These are phyloP conservation scores for Zygaena filipendulae DNA, from an alignment of 2,888 invertebrate genomes.

Conservation along the genomic window DNA sequence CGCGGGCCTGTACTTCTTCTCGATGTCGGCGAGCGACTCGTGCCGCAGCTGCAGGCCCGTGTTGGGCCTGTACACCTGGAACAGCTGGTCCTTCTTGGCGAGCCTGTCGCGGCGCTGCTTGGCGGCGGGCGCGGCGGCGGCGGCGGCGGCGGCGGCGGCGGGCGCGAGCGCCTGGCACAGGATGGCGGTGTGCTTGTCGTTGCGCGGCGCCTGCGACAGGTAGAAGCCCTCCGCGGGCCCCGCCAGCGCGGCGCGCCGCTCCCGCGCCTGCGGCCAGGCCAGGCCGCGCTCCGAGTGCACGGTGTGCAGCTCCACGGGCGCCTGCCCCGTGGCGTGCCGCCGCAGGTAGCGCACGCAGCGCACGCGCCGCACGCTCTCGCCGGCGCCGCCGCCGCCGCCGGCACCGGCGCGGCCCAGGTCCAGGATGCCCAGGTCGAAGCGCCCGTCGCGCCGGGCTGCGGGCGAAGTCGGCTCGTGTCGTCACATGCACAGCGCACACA, in stretches of 20 bases:
- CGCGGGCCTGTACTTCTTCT: conserved; percentile 90
- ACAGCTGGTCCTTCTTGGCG: conserved; percentile 78
- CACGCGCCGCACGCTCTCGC: conserved; percentile 90
- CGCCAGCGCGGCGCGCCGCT: conserved; percentile 79
- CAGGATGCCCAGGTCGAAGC: conserved; percentile 88
- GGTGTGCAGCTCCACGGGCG: conserved; percentile 92
- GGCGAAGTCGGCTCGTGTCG: not conserved
- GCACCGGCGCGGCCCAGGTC: too few relatives aligned
- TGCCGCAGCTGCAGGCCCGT: conserved; percentile 88
- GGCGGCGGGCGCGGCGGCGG: too few relatives aligned
- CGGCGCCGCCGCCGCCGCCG: too few relatives aligned
- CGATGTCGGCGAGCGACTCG: conserved; percentile 88
- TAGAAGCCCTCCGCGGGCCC: conserved; percentile 93
- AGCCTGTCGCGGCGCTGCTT: conserved; percentile 63
- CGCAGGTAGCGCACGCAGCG: conserved; percentile 86
- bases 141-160: too few relatives aligned
- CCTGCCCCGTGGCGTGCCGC: conserved; percentile 90
- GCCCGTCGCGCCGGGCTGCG: conserved; percentile 89
- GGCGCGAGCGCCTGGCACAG: conserved; percentile 76
- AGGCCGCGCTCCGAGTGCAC: conserved; percentile 91
- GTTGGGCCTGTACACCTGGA: conserved; percentile 87
- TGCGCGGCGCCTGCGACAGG: conserved; percentile 84
- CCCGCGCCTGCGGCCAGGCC: conserved; percentile 90
- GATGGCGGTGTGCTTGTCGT: conserved; percentile 88
- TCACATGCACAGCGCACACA: not conserved